Conservation (phyloP, 2,888 invertebrate species). For the Muscina levida region DNA sequence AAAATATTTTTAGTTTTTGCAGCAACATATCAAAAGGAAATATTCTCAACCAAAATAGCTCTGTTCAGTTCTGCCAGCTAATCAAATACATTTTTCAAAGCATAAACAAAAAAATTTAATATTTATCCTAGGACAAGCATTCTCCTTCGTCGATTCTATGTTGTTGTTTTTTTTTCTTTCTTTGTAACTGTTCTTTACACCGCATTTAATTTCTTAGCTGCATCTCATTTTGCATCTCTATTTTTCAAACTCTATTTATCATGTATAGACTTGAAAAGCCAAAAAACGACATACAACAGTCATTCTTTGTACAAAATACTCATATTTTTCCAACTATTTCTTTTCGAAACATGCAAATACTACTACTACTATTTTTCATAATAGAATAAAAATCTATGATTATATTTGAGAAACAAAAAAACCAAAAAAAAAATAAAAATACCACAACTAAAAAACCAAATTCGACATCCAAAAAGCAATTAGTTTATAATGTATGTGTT, state of each 20-base stretch:
- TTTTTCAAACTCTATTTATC: slow-evolving; percentile 22
- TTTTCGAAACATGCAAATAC: slow-evolving; percentile 21
- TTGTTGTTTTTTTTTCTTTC: slow-evolving; percentile 51
- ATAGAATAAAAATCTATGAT: too few relatives aligned
- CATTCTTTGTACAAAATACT: slow-evolving; percentile 34
- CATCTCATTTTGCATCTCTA: slow-evolving; percentile 59
- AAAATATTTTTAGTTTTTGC: too few relatives aligned
- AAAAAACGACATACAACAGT: not conserved
- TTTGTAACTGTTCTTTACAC: too few relatives aligned
- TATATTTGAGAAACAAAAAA: too few relatives aligned
- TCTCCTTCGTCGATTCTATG: slow-evolving; percentile 49
- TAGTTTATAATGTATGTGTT: slow-evolving; percentile 76
- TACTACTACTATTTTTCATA: slow-evolving; percentile 22
- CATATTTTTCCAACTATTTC: slow-evolving; percentile 33
- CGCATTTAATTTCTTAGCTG: slow-evolving; percentile 39
- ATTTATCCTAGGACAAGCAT: too few relatives aligned
- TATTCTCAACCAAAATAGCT: too few relatives aligned
- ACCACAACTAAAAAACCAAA: not conserved
- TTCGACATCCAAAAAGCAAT: slow-evolving; percentile 42
- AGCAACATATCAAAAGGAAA: too few relatives aligned
- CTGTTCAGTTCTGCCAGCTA: too few relatives aligned
- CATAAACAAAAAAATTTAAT: too few relatives aligned
- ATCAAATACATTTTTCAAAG: too few relatives aligned
- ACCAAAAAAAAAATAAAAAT: not conserved
- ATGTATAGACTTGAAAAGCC: slow-evolving; percentile 3